phyloP scores from a whole-genome alignment of 2,113 vertebrate genomes.

The Labeo rohita region DNA sequence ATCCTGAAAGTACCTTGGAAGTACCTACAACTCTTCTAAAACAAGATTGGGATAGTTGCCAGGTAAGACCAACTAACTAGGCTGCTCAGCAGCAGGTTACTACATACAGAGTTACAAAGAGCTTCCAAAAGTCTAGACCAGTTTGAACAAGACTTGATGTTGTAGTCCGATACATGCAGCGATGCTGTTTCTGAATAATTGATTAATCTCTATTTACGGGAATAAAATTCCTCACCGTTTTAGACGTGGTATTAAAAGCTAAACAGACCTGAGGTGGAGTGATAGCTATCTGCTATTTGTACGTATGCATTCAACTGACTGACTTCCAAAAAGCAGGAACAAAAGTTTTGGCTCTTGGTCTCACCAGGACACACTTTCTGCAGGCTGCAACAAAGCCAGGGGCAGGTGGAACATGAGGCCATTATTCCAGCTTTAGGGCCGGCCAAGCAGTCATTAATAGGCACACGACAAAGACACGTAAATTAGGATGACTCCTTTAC shows the following conservation, averaged over 20 bases:
- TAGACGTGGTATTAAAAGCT: not conserved
- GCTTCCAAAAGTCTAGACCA: not conserved
- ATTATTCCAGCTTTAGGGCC: constrained; percentile 56
- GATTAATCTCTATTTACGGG: not conserved
- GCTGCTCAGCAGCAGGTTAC: not conserved
- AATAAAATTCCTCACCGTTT: not conserved
- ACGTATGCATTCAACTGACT: not conserved
- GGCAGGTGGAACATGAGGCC: constrained; percentile 67
- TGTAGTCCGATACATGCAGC: not conserved
- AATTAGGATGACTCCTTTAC: constrained; percentile 44
- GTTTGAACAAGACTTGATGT: not conserved
- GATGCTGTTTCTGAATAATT: not conserved
- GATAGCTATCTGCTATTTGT: not conserved
- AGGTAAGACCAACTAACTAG: not conserved
- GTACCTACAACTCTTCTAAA: not conserved
- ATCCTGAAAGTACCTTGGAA: not conserved
- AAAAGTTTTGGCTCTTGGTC: constrained; percentile 7
- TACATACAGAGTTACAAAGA: not conserved
- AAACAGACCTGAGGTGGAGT: not conserved
- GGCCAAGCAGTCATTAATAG: constrained; percentile 43
- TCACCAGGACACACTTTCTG: constrained; percentile 8
- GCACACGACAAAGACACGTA: constrained; percentile 63
- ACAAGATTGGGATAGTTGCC: not conserved
- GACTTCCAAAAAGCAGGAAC: not conserved
- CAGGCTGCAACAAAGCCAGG: constrained; percentile 39